Evolutionary conservation across 2,797 vertebrate genomes (phyloP).

Genomic region (Vipera latastei): DNA sequence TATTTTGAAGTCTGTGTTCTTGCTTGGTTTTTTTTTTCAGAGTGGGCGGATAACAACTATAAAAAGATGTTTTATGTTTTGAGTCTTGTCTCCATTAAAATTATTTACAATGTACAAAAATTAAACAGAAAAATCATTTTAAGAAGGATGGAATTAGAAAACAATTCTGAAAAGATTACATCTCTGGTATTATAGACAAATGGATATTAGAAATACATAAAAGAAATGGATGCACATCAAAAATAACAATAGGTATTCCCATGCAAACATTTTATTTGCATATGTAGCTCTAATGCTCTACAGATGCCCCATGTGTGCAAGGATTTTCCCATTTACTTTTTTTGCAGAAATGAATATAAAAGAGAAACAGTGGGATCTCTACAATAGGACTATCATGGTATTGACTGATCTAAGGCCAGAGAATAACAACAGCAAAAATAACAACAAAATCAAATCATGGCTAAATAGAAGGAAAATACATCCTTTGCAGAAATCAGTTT

Average conservation of each 20-base stretch:
- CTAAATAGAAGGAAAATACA: not conserved
- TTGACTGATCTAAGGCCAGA: not conserved
- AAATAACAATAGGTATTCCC: not conserved
- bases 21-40: slow-evolving; percentile 60
- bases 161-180: slow-evolving; percentile 54
- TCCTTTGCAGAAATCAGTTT: not conserved
- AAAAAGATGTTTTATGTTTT: slow-evolving; percentile 74
- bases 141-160: slow-evolving; percentile 53
- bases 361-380: not conserved
- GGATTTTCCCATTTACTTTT: not conserved
- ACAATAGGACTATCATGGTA: not conserved
- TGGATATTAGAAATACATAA: not conserved
- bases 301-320: not conserved
- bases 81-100: slow-evolving; percentile 69
- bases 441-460: not conserved
- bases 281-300: not conserved
- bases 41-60: slow-evolving; percentile 69
- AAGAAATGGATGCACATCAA: not conserved
- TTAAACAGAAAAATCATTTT: slow-evolving; percentile 56
- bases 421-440: not conserved
- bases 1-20: slow-evolving; percentile 69
- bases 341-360: not conserved
- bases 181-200: slow-evolving; percentile 26
- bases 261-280: not conserved
- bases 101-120: slow-evolving; percentile 65